Evolutionary conservation across 2,797 vertebrate species (phyloP).

Genomic region (Catharus ustulatus): DNA sequence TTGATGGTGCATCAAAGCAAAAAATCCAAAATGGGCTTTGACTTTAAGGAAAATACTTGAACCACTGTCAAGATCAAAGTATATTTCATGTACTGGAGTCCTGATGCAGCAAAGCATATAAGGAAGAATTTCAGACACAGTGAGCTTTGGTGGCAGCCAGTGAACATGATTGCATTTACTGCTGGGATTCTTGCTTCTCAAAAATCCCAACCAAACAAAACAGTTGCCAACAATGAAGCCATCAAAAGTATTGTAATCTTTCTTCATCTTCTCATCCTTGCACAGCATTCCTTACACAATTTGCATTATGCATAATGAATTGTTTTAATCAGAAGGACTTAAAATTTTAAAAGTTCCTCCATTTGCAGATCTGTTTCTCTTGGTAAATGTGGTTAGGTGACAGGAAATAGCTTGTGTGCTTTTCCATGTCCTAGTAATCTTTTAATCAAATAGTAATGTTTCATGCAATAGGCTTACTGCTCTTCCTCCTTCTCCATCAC

Average conservation of each 20-base stretch:
- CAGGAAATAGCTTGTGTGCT: conserved; percentile 24
- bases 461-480: conserved; percentile 42
- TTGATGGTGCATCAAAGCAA: conserved; percentile 42
- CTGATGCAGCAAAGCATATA: conserved; percentile 43
- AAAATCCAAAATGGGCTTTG: not conserved
- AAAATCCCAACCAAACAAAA: not conserved
- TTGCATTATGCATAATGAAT: conserved; percentile 70
- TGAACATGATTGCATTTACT: conserved; percentile 32
- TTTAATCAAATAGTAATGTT: conserved; percentile 63
- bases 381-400: conserved; percentile 20
- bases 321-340: conserved; percentile 59
- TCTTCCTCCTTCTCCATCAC: conserved; percentile 30
- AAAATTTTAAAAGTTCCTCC: conserved; percentile 71
- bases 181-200: conserved; percentile 8
- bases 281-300: conserved; percentile 23
- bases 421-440: conserved; percentile 29
- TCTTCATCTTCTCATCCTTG: conserved; percentile 11
- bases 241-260: conserved; percentile 28
- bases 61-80: conserved; percentile 24
- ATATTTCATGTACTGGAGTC: not conserved
- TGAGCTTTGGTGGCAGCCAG: conserved; percentile 13
- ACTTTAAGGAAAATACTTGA: conserved; percentile 20
- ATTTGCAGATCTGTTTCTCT: conserved; percentile 55
- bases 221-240: not conserved
- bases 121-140: not conserved